Percentiles rank a stretch among this genome's conserved stretches.
phyloP scores from a whole-genome alignment of 2,888 invertebrate species.

The Limnephilus marmoratus region DNA sequence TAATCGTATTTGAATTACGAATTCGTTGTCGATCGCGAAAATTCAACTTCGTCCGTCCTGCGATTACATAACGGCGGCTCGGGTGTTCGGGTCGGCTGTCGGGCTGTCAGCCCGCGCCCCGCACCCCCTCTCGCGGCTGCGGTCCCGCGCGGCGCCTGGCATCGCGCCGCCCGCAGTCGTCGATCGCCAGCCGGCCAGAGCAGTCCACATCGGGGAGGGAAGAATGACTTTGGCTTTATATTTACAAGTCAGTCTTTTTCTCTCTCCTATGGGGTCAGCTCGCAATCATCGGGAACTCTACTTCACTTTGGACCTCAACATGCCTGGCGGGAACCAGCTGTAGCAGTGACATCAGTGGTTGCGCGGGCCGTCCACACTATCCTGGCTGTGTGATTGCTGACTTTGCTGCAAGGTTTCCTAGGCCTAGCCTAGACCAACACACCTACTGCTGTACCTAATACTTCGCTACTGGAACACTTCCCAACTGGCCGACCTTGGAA shows the following conservation, averaged over 20 bases:
- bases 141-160: constrained; percentile 2
- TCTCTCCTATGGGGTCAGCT: constrained; percentile 85
- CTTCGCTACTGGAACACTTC: constrained; percentile 21
- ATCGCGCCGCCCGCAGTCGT: not conserved
- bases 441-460: not conserved
- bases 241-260: constrained; percentile 85
- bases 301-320: not conserved
- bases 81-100: constrained; percentile 27
- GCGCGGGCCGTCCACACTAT: constrained; percentile 38
- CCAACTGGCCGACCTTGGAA: constrained; percentile 52
- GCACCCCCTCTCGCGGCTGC: not conserved
- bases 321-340: not conserved
- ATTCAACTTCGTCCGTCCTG: constrained; percentile 8
- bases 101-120: not conserved
- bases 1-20: constrained; percentile 11
- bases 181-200: constrained; percentile 37
- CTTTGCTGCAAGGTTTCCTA: constrained; percentile 48
- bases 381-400: constrained; percentile 51
- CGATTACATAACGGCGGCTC: constrained; percentile 40
- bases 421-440: not conserved
- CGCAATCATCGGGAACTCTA: constrained; percentile 69
- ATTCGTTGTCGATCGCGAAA: not conserved
- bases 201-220: constrained; percentile 61
- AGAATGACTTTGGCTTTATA: constrained; percentile 58
- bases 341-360: constrained; percentile 48